Evolutionary conservation across 1,140 invertebrate genomes (phyloP), one percentile per base, ranked within the genome.

Genomic region (Eupristina koningsbergeri): DNA sequence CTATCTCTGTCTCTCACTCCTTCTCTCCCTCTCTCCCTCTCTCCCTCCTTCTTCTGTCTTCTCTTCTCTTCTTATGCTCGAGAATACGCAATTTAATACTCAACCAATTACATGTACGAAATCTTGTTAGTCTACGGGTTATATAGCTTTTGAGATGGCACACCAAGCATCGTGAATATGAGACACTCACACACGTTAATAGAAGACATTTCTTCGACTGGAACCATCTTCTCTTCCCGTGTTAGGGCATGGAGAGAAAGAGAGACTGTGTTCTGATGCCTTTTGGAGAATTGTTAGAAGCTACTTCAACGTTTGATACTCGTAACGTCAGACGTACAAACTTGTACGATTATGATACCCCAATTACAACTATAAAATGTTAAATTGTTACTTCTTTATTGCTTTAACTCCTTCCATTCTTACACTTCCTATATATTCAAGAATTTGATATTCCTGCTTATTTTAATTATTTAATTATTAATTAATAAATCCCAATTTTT

Each of bases 51-150:
- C 31, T 53, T 61, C 3, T 69, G 41, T 8, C 19, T 41, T 53
- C 47, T 36, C 2, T 41, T 22, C 69, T 47, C 80, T 83, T 85
- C 84, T 86, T 58, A 5, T 34, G 64, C 85, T 83, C 85, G 87
- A 89, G 90, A 92, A 92, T 92, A 91, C 90, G 91, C 92, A 92
- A 92, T 92, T 92, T 92, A 92, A 92, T 92, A 92, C 90, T 90
- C 91, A 88, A 92, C 91, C 92, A 92, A 92, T 92, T 92, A 92
- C 91, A 92, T 92, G 90, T 90, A 92, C 91, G 91, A 92, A 92
- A 92, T 92, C 92, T 92, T 92, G 92, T 92, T 92, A 92, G 91
- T 88, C 89, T 88, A 86, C 47, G 71, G 90, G 91, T 92, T 91
- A 92, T 91, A 91, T 86, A 89, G 88, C 87, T 85, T 86, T 86